These are phyloP conservation scores for Lepidocolaptes lacrymiger DNA, from an alignment of 2,797 vertebrate genomes.

Conservation along the genomic window DNA sequence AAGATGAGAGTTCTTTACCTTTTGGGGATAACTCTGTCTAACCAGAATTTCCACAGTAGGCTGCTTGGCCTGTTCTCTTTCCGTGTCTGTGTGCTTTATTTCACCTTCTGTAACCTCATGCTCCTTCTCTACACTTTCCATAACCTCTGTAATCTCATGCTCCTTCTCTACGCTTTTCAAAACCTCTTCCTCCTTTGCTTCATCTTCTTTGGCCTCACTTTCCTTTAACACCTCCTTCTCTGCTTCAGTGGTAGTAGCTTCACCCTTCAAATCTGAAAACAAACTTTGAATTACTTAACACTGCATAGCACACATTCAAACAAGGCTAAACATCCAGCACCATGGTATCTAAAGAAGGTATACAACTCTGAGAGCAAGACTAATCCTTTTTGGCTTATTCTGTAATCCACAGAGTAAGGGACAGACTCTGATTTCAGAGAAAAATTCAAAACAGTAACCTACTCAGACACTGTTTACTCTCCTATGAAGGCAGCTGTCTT, in stretches of 20 bases:
- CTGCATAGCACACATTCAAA: neutral
- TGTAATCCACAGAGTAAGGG: neutral
- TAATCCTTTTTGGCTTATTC: neutral
- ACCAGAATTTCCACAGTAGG: conserved; percentile 75
- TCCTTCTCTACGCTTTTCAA: neutral
- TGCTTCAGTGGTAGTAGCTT: neutral
- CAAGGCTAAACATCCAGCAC: neutral
- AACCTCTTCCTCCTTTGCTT: neutral
- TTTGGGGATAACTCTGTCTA: conserved; percentile 85
- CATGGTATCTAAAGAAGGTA: neutral
- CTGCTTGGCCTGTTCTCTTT: neutral
- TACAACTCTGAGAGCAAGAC: neutral
- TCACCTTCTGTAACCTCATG: neutral
- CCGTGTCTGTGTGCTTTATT: neutral
- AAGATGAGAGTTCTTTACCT: conserved; percentile 58
- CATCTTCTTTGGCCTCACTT: neutral
- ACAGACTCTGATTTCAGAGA: neutral
- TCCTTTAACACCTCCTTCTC: neutral
- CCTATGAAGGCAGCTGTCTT: neutral
- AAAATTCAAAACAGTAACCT: neutral
- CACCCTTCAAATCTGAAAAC: conserved; percentile 22
- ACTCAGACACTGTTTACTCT: neutral
- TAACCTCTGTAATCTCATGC: neutral
- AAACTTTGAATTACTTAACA: neutral
- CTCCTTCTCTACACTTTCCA: neutral